phyloP scores from a whole-genome alignment of 2,797 vertebrate genomes.

The Lagorchestes hirsutus region DNA sequence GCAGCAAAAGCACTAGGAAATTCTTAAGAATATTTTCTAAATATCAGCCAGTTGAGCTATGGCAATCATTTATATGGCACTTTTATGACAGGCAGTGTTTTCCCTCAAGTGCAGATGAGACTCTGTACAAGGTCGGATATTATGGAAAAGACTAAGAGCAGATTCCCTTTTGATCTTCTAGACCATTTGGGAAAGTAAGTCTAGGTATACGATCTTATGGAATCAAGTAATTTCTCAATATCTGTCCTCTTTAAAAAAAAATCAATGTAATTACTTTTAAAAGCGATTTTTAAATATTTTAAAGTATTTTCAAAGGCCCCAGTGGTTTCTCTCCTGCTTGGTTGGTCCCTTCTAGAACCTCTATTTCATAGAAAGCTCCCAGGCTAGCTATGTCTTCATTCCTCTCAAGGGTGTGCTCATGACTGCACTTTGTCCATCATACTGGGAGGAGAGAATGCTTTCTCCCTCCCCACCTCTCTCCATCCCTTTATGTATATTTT shows the following conservation, averaged over 20 bases:
- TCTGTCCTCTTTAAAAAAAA: neutral
- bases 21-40: constrained; percentile 16
- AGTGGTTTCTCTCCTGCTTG: neutral
- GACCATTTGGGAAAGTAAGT: constrained; percentile 86
- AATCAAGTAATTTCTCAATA: neutral
- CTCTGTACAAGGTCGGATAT: constrained; percentile 89
- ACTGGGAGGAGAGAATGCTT: neutral
- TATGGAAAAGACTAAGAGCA: constrained; percentile 88
- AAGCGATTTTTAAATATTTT: neutral
- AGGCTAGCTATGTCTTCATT: neutral
- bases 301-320: neutral
- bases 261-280: neutral
- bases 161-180: constrained; percentile 91
- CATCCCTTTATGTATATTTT: neutral
- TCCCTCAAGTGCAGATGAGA: constrained; percentile 87
- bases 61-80: constrained; percentile 64
- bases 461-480: neutral
- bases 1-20: neutral
- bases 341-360: neutral
- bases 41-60: constrained; percentile 87
- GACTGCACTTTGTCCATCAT: neutral
- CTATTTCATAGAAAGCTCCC: neutral
- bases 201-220: neutral
- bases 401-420: neutral
- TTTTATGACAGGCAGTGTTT: constrained; percentile 83